Evolutionary conservation across 2,888 invertebrate genomes (phyloP), one percentile per base, ranked within the genome.

Genomic region (Lapara coniferarum): DNA sequence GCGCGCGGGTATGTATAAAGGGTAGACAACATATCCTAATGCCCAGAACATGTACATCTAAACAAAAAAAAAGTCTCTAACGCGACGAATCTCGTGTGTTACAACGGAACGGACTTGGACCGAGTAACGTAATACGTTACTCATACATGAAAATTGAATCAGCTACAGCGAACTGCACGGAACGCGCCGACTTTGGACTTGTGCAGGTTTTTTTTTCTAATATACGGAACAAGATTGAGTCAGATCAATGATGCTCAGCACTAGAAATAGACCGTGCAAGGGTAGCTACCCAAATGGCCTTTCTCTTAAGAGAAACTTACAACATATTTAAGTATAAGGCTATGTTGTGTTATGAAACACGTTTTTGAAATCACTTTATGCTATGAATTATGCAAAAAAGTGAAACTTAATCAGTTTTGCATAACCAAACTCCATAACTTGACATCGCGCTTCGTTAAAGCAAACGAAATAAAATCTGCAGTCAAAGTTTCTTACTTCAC

Each of bases 111-210:
- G 70, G 80, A 81, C 82, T 83, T 81, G 81, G 81, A 81, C 81
- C 83, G 63, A 19, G 80, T 81, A 81, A 77, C 76, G 82, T 86
- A 90, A 90, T 90, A 90, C n/a, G n/a, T n/a, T n/a, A n/a, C n/a
- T n/a, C n/a, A n/a, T n/a, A 89, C 88, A 89, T 89, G 88, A 84
- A 88, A 89, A 90, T 89, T 87, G 87, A 90, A 90, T 90, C 88
- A 87, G 83, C 82, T 82, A 82, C 83, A 80, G 80, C 71, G 77
- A 83, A 86, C 84, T 81, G 77, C 75, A 70, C 75, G 72, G 79
- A 63, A 25, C 56, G 59, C 16, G 85, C 81, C 78, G 77, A 84
- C 81, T 81, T 74, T 70, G 74, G 76, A 77, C 77, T 77, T 80
- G 72, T 75, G 72, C 73, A 53, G 67, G 46, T 30, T 67, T 16